phyloP scores from a whole-genome alignment of 92 coral and sea anemone genomes.

The Isaurus tuberculatus region DNA sequence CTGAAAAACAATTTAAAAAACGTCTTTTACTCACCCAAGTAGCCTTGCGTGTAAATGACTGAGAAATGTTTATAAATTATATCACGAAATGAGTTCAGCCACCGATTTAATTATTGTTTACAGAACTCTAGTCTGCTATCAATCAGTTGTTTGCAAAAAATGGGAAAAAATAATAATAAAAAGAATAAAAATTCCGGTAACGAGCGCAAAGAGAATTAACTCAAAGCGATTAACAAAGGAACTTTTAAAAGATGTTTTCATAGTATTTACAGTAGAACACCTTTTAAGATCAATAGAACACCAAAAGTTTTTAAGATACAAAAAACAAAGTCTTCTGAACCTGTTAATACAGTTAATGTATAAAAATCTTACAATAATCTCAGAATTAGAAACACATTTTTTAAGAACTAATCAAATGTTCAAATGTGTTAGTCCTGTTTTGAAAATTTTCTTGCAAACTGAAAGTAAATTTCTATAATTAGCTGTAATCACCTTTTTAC shows the following conservation, averaged over 20 bases:
- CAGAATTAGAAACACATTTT: background rate
- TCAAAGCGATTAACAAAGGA: constrained; percentile 22
- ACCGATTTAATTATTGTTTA: constrained; percentile 36
- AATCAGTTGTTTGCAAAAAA: constrained; percentile 13
- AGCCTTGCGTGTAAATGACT: background rate
- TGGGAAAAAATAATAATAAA: no score
- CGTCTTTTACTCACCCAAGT: background rate
- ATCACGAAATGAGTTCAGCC: background rate
- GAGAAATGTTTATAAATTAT: constrained; percentile 24
- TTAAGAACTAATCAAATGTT: background rate
- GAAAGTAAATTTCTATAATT: background rate
- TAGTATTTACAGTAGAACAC: constrained; percentile 19
- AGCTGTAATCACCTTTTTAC: background rate
- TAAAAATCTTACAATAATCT: constrained; percentile 18
- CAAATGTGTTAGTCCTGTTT: background rate
- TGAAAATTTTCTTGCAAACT: background rate
- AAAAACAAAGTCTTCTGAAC: constrained; percentile 10
- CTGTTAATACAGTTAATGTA: background rate
- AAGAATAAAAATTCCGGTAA: constrained; percentile 17
- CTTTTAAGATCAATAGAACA: constrained; percentile 39
- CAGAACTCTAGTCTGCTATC: background rate
- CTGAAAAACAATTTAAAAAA: background rate
- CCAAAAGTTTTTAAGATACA: constrained; percentile 25
- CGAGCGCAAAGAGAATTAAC: constrained; percentile 8
- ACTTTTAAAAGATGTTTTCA: constrained; percentile 22